A percentile compares a stretch with the other conserved stretches of the same genome.
phyloP scores from a whole-genome alignment of 2,888 invertebrate genomes.

The Helicoverpa assulta region DNA sequence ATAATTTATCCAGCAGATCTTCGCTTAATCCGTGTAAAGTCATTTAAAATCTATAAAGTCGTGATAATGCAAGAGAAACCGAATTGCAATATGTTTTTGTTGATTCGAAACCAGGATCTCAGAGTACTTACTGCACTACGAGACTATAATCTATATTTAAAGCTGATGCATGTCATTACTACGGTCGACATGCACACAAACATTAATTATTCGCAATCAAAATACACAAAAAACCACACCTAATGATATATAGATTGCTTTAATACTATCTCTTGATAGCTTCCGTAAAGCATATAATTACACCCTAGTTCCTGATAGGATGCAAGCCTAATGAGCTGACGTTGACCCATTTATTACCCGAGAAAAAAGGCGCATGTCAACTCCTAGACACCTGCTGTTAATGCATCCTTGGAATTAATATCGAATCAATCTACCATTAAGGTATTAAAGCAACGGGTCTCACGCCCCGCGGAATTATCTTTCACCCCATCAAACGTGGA shows the following conservation, averaged over 20 bases:
- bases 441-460: slow-evolving; percentile 76
- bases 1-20: not conserved
- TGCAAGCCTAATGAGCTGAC: slow-evolving; percentile 56
- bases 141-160: slow-evolving; percentile 35
- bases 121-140: slow-evolving; percentile 19
- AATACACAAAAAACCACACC: slow-evolving; percentile 48
- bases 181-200: slow-evolving; percentile 32
- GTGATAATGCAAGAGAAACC: slow-evolving; percentile 2
- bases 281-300: slow-evolving; percentile 63
- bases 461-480: slow-evolving; percentile 88
- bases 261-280: slow-evolving; percentile 58
- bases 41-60: slow-evolving; percentile 2
- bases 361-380: slow-evolving; percentile 74
- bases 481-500: slow-evolving; percentile 89
- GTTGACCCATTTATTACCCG: slow-evolving; percentile 67
- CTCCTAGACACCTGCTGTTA: slow-evolving; percentile 72
- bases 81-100: slow-evolving; percentile 1
- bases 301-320: slow-evolving; percentile 60
- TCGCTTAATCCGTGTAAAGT: slow-evolving; percentile 1
- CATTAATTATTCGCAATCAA: slow-evolving; percentile 63
- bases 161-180: slow-evolving; percentile 50
- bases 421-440: slow-evolving; percentile 89
- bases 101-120: slow-evolving; percentile 1
- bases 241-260: slow-evolving; percentile 64
- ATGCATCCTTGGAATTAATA: slow-evolving; percentile 83